Evolutionary conservation across 2,797 vertebrate genomes (phyloP).

Genomic region (Falco naumanni): DNA sequence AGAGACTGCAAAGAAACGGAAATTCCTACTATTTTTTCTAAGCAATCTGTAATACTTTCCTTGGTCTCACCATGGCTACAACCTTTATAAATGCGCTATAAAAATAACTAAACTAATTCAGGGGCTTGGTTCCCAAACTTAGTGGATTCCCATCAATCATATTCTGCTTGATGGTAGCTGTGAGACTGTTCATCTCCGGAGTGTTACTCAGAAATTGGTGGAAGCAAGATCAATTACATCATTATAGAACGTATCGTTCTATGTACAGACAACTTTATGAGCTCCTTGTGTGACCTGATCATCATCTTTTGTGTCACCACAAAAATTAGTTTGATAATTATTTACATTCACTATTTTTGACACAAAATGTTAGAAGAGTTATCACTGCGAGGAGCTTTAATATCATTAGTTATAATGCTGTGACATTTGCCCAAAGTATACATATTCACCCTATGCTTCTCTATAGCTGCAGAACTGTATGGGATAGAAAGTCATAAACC

Average conservation of each 20-base stretch:
- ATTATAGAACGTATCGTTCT: neutral
- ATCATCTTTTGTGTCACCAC: neutral
- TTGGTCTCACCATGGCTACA: neutral
- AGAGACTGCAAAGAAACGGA: neutral
- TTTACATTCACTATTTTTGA: neutral
- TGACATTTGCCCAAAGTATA: neutral
- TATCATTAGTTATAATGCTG: neutral
- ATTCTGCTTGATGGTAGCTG: neutral
- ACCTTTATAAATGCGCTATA: conserved; percentile 7
- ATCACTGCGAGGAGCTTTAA: neutral
- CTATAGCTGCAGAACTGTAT: neutral
- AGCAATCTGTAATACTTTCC: conserved; percentile 19
- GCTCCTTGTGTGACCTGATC: fast-evolving
- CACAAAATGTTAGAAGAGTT: neutral
- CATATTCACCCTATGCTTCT: neutral
- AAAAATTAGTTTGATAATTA: neutral
- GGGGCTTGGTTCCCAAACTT: neutral
- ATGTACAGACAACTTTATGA: neutral
- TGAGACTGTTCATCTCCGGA: neutral
- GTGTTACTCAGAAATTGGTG: neutral
- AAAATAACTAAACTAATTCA: neutral
- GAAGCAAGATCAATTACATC: neutral
- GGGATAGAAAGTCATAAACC: neutral
- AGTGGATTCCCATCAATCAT: neutral
- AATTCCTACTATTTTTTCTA: neutral